Base-by-base conservation (phyloP, 2,797 vertebrate genomes). In the Urosaurus nigricauda region DNA sequence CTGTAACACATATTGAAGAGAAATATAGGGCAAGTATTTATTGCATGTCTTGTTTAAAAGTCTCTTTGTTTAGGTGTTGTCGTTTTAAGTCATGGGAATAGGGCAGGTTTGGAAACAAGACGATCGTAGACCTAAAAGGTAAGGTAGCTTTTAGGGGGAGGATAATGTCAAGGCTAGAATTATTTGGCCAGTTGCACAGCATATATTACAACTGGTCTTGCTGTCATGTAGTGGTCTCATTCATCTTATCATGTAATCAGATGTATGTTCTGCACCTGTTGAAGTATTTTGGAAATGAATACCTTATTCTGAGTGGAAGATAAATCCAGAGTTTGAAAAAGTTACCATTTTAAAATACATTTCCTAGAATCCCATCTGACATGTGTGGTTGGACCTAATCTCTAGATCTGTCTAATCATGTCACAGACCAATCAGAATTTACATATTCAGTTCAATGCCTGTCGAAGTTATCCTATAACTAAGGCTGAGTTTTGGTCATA, bases 41-140 rank as follows among this genome's bases (percentile, higher is more conserved):
- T 58, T 87, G 56, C 12, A 79, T 71, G 24, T 85, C 53, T 85
- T 68, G 32, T 75, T 73, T 51, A 26, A 53, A 53, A 51, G 12
- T 86, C 65, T 87, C 40, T 74, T 89, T 85, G 21, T 71, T 60
- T 65, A 53, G 56, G 37, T 1, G 24, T 75, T 74, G 60, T 51
- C 14, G n/a, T 85, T 87, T 85, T 81, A 65, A 37, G n/a, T 63
- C 14, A 37, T 75, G 32, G 37, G 14, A 79, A 3, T 60, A 56
- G 37, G 53, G 40, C 32, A 63, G 56, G 16, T 26, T 37, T 88
- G 79, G 26, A 73, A 65, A 80, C 13, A 81, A n/a, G 19, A 68
- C 3, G 74, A 75, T 35, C 58, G 26, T 84, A 47, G 2, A 32
- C 21, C 77, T 85, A 71, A 16, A 87, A 87, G 37, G 40, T 85